phyloP scores from a whole-genome alignment of 1,140 invertebrate genomes.

The Pogonomyrmex californicus region DNA sequence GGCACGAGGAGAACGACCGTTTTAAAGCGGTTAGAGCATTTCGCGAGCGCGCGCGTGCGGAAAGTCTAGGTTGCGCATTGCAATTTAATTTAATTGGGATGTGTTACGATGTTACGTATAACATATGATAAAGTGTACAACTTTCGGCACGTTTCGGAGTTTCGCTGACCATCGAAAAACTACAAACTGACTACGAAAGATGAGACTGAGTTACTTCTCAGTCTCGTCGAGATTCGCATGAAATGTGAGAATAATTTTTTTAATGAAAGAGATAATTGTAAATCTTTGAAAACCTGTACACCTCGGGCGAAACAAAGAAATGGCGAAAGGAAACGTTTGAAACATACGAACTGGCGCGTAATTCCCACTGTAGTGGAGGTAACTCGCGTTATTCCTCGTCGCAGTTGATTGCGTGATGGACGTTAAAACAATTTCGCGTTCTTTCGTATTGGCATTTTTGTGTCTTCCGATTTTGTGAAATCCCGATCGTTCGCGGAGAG shows the following conservation, averaged over 20 bases:
- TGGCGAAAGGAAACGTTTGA: background rate
- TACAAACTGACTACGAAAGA: background rate
- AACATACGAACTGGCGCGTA: background rate
- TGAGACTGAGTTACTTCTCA: too few relatives aligned
- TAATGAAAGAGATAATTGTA: background rate
- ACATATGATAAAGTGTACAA: conserved; percentile 14
- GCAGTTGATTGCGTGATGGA: conserved; percentile 33
- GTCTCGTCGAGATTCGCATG: background rate
- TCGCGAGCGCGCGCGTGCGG: conserved; percentile 21
- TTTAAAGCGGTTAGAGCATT: conserved; percentile 69
- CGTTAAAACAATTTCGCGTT: conserved; percentile 52
- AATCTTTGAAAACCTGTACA: background rate
- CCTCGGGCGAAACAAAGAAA: background rate
- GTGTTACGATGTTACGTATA: background rate
- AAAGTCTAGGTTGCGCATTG: conserved; percentile 20
- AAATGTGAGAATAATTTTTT: background rate
- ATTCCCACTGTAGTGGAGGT: background rate
- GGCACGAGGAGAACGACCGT: conserved; percentile 32
- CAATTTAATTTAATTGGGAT: conserved; percentile 72
- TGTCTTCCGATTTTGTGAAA: conserved; percentile 45
- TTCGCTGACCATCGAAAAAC: background rate
- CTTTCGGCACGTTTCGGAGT: background rate
- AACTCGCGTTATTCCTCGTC: conserved; percentile 12
- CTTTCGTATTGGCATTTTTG: conserved; percentile 32
- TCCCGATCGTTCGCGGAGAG: conserved; percentile 27